Evolutionary conservation across 2,113 vertebrate species (phyloP).

Genomic region (Ploceus nigricollis): DNA sequence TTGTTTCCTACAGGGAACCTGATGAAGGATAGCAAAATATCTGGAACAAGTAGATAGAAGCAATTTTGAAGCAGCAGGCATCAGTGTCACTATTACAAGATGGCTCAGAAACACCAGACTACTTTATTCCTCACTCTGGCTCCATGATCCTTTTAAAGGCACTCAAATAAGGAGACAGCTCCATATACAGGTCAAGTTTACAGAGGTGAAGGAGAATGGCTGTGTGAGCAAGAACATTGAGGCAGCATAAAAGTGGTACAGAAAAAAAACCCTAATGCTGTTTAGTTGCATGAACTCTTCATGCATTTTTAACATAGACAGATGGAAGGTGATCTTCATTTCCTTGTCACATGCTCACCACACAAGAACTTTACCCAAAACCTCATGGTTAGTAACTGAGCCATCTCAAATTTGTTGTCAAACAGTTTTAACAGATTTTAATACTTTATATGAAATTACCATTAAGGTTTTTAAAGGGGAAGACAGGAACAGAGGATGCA

Average conservation of each 20-base stretch:
- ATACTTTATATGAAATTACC: not conserved
- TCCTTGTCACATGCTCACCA: not conserved
- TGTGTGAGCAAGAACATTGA: not conserved
- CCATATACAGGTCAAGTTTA: not conserved
- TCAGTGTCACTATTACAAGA: fast-evolving
- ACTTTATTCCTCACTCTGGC: not conserved
- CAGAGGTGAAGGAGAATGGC: not conserved
- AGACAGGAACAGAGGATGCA: not conserved
- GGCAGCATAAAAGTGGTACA: not conserved
- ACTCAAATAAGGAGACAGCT: not conserved
- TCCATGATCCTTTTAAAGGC: not conserved
- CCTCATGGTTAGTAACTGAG: not conserved
- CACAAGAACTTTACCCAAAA: not conserved
- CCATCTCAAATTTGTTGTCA: not conserved
- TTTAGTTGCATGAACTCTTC: not conserved
- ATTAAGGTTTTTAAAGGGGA: not conserved
- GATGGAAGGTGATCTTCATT: not conserved
- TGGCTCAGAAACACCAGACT: not conserved
- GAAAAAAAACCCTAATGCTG: not conserved
- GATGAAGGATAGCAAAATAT: not conserved
- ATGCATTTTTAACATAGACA: fast-evolving
- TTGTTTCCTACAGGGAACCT: not conserved
- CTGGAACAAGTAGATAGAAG: not conserved
- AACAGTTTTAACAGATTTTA: not conserved
- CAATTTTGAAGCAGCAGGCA: not conserved